A percentile compares a stretch with the other conserved stretches of the same genome.
phyloP scores from a whole-genome alignment of 2,113 vertebrate species.

The Lathamus discolor region DNA sequence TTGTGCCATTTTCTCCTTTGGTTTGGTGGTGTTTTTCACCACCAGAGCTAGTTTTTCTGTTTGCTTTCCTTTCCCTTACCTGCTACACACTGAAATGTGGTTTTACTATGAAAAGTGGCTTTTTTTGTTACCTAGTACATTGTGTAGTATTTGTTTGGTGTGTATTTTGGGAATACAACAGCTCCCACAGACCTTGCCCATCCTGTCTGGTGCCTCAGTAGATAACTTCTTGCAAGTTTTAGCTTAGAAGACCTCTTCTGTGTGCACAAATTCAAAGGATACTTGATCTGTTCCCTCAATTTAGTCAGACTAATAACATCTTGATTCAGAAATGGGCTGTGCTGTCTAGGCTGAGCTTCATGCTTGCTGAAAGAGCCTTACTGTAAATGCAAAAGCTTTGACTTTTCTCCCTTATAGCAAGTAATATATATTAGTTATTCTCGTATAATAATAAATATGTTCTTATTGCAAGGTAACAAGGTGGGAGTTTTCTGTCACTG shows the following conservation, averaged over 20 bases:
- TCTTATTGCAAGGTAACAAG: background rate
- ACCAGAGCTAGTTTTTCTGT: fast-evolving
- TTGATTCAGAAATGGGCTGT: background rate
- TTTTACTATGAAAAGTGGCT: background rate
- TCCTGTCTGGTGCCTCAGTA: background rate
- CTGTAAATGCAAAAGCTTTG: background rate
- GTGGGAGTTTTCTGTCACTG: background rate
- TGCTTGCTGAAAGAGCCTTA: background rate
- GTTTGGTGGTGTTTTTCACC: background rate
- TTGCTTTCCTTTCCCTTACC: background rate
- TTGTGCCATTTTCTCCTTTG: background rate
- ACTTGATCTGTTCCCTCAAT: background rate
- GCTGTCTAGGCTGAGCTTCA: background rate
- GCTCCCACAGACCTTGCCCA: background rate
- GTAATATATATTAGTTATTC: background rate
- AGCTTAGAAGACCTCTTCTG: background rate
- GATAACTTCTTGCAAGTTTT: background rate
- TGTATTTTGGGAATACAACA: background rate
- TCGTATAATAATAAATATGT: background rate
- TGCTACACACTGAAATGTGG: background rate
- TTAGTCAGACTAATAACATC: background rate
- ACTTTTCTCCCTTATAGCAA: background rate
- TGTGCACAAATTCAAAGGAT: fast-evolving
- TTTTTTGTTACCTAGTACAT: background rate
- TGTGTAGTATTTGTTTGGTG: fast-evolving